phyloP scores from a whole-genome alignment of 2,797 vertebrate species.

The Microctenopoma stevenorrisi region DNA sequence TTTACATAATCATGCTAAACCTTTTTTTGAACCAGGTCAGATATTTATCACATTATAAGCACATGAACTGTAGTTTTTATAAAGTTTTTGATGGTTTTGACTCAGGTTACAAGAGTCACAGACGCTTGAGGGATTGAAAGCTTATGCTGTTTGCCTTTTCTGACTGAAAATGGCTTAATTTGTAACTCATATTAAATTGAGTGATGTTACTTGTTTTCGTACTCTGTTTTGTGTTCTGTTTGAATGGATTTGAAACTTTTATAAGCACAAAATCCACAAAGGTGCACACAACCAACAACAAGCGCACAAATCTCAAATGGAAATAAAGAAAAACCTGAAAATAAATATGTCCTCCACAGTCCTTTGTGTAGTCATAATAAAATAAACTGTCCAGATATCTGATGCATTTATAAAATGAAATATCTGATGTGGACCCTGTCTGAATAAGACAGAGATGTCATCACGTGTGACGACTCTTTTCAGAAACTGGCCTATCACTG shows the following conservation, averaged over 20 bases:
- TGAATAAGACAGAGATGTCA: not conserved
- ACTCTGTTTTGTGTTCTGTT: not conserved
- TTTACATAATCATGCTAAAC: not conserved
- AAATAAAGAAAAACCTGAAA: conserved; percentile 44
- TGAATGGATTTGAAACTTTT: not conserved
- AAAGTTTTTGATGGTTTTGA: not conserved
- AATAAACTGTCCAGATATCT: conserved; percentile 28
- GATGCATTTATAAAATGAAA: conserved; percentile 30
- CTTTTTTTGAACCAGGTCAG: conserved; percentile 5
- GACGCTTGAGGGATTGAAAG: conserved; percentile 7
- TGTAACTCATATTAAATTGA: no score
- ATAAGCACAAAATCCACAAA: conserved; percentile 26
- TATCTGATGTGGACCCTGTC: not conserved
- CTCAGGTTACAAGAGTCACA: conserved; percentile 24
- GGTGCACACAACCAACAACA: not conserved
- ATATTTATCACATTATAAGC: conserved; percentile 18
- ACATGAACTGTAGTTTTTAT: not conserved
- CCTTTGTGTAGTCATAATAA: conserved; percentile 23
- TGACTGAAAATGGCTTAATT: no score
- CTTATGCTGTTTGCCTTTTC: not conserved
- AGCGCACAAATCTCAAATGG: conserved; percentile 52
- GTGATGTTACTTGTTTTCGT: not conserved
- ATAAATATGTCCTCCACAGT: conserved; percentile 46
- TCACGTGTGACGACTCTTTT: conserved; percentile 28
- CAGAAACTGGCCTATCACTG: conserved; percentile 12